Percentiles rank a stretch among this genome's conserved stretches.
Conservation (phyloP, 2,888 invertebrate species). For the Lasioglossum oenotherae region DNA sequence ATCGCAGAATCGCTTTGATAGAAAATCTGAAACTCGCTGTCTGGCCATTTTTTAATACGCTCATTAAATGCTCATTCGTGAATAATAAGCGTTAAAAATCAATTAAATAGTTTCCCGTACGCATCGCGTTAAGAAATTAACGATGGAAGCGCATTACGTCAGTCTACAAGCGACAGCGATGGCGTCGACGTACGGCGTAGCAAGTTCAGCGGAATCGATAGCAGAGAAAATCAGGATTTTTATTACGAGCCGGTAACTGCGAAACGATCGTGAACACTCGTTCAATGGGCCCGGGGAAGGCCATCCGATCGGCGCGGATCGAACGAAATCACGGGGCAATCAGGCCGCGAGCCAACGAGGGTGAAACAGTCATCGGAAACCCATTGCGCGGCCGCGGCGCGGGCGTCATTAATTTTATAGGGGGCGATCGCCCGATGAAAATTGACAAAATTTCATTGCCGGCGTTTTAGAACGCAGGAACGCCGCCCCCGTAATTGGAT, state of each 20-base stretch:
- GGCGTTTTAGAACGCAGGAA: slow-evolving; percentile 16
- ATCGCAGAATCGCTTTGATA: background rate
- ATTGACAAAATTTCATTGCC: slow-evolving; percentile 28
- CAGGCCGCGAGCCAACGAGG: slow-evolving; percentile 51
- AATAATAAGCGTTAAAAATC: background rate
- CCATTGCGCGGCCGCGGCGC: slow-evolving; percentile 27
- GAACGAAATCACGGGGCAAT: slow-evolving; percentile 59
- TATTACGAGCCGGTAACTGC: slow-evolving; percentile 62
- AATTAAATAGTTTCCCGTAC: background rate
- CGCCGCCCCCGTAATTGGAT: slow-evolving; percentile 24
- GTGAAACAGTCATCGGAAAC: slow-evolving; percentile 57
- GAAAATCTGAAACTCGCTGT: background rate
- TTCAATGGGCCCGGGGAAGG: slow-evolving; percentile 52
- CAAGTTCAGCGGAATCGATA: slow-evolving; percentile 67
- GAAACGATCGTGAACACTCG: slow-evolving; percentile 68
- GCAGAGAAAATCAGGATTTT: slow-evolving; percentile 64
- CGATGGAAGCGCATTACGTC: slow-evolving; percentile 56
- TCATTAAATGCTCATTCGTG: background rate
- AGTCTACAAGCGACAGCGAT: slow-evolving; percentile 26
- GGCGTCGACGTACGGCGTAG: slow-evolving; percentile 50
- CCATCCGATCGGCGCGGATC: slow-evolving; percentile 34
- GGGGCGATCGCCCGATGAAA: slow-evolving; percentile 29
- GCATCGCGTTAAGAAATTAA: slow-evolving; percentile 35
- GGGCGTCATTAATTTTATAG: slow-evolving; percentile 50
- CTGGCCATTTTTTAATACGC: background rate